These are phyloP conservation scores for Ornithoptera alexandrae DNA, from an alignment of 2,888 invertebrate species.

Conservation along the genomic window DNA sequence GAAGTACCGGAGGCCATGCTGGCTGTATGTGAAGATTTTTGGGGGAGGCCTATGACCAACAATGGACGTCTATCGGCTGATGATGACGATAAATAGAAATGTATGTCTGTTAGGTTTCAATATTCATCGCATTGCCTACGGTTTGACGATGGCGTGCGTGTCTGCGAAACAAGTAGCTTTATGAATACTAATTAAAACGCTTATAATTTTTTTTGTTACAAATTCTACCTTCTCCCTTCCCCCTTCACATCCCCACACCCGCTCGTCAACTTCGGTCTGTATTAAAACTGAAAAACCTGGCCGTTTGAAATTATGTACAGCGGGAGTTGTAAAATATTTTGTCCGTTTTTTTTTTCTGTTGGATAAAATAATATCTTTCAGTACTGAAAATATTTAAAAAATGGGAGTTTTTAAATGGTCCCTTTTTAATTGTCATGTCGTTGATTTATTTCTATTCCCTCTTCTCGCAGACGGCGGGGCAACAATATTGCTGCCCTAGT, in stretches of 20 bases:
- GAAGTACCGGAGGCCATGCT: too few species aligned
- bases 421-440: conserved; percentile 15
- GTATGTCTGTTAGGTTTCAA: neutral
- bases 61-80: too few species aligned
- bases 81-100: too few species aligned
- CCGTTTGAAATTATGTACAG: neutral
- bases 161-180: neutral
- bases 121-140: neutral
- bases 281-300: neutral
- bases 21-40: too few species aligned
- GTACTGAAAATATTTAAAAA: conserved; percentile 2
- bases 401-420: conserved; percentile 11
- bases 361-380: neutral
- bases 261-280: too few species aligned
- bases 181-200: neutral
- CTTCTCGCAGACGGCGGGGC: conserved; percentile 8
- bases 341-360: neutral
- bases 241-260: too few species aligned
- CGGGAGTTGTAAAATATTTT: neutral
- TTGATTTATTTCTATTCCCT: conserved; percentile 18
- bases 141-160: neutral
- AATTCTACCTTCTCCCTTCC: neutral
- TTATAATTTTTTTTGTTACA: neutral
- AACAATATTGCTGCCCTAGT: conserved; percentile 23
- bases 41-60: too few species aligned